A percentile compares a stretch with the other conserved stretches of the same genome.
phyloP scores from a whole-genome alignment of 2,888 invertebrate genomes.

The Polia nebulosa region DNA sequence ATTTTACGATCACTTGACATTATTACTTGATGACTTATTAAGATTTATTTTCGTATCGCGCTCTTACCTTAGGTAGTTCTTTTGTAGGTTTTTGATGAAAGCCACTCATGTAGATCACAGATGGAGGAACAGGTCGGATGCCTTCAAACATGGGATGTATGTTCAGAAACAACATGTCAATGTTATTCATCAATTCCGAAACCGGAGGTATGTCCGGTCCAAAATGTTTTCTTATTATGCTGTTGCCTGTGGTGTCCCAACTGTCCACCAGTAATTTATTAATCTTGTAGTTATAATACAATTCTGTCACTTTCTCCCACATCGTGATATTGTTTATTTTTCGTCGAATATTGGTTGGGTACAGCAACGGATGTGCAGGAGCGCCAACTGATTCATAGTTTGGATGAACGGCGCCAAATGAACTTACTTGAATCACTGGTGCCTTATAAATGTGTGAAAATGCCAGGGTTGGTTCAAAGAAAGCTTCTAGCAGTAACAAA shows the following conservation, averaged over 20 bases:
- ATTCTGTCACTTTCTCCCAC: conserved; percentile 69
- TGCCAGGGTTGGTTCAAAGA: conserved; percentile 42
- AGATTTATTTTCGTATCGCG: not conserved
- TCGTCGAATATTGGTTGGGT: conserved; percentile 54
- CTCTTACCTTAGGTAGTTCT: conserved; percentile 66
- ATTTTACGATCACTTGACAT: not conserved
- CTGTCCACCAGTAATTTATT: not conserved
- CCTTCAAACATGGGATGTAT: conserved; percentile 69
- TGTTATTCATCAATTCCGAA: conserved; percentile 64
- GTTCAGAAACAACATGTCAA: conserved; percentile 71
- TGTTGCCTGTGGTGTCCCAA: not conserved
- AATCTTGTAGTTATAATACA: conserved; percentile 50
- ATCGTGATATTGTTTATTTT: conserved; percentile 63
- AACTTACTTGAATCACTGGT: conserved; percentile 74
- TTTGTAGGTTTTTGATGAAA: conserved; percentile 66
- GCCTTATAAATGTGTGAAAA: conserved; percentile 60
- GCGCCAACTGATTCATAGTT: conserved; percentile 66
- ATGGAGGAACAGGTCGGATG: conserved; percentile 69
- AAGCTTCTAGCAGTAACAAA: conserved; percentile 68
- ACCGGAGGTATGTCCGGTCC: conserved; percentile 61
- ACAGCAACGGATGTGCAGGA: conserved; percentile 68
- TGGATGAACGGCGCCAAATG: conserved; percentile 61
- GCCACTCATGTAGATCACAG: conserved; percentile 69
- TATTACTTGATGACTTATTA: not conserved
- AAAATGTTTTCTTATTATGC: conserved; percentile 54